Evolutionary conservation across 2,113 vertebrate species (phyloP), one percentile per base, ranked within the genome.

Genomic region (Oophaga pumilio): DNA sequence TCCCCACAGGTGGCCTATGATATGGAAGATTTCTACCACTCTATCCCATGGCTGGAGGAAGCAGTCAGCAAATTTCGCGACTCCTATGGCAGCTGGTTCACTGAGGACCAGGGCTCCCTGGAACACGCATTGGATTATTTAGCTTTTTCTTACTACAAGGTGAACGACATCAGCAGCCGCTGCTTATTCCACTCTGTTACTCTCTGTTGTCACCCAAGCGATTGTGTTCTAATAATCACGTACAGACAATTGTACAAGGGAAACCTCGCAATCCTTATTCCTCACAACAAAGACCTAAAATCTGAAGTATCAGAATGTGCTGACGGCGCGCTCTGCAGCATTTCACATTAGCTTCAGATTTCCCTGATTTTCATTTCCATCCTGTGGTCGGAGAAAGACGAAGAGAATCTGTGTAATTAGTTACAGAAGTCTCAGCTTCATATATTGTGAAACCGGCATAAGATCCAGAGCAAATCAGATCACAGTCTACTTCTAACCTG

Each of bases 71-170:
- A 97, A 87, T 99, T 98, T 92, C 95, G 95, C 74, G 91, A 91
- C 52, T 90, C 94, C 76, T 93, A 95, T 0, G 94, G 95, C 52
- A 89, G 90, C 50, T 97, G 97, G 97, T 96, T 94, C 20, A 95
- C 92, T 0, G 97, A 98, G 89, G 95, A 97, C 52, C 89, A 95
- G 76, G 97, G 96, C 18, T 97, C 94, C 82, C 91, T 98, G 12
- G 95, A 97, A 87, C 96, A 97, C 0, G 97, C 97, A 28, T 93
- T 99, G 90, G 97, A 99, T 89, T 95, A 99, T 74, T 91, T 99
- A 28, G 97, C 98, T 17, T 99, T 98, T 88, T 97, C 98, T 89
- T 96, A 97, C 91, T 99, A 97, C 90, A 97, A 97, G 95, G 96
- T 94, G 90, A 0, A 26, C n/a, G 26, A 43, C 9, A 11, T 59